Percentiles rank a stretch among this genome's conserved stretches.
Conservation (phyloP, 2,888 invertebrate species). For the Heliconius ismenius region DNA sequence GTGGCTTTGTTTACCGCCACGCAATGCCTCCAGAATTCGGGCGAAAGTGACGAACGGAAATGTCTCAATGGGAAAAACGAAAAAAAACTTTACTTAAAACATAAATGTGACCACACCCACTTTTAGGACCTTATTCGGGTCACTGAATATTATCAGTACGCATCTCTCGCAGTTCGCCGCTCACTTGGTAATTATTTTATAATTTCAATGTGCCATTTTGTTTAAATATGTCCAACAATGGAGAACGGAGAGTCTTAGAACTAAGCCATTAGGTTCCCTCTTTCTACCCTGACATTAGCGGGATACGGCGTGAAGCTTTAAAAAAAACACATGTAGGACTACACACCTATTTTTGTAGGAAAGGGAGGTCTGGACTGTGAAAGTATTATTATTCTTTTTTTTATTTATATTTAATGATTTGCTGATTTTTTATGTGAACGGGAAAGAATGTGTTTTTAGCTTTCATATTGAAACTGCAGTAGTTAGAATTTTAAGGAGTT, state of each 20-base stretch:
- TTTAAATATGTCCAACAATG: not conserved
- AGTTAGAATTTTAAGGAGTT: too few species aligned
- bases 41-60: too few species aligned
- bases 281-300: not conserved
- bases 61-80: too few species aligned
- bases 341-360: too few species aligned
- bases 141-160: not conserved
- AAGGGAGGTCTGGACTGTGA: not conserved
- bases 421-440: too few species aligned
- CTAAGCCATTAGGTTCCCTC: not conserved
- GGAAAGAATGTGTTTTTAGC: too few species aligned
- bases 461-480: too few species aligned
- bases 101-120: not conserved
- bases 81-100: not conserved
- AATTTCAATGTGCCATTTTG: not conserved
- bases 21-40: too few species aligned
- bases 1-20: too few species aligned
- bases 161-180: too few species aligned
- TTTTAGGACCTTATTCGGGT: not conserved
- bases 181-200: not conserved
- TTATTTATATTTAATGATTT: not conserved
- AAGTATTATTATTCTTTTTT: not conserved
- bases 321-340: not conserved
- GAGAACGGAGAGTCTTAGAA: not conserved
- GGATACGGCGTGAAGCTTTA: not conserved